Conservation (phyloP, 2,888 invertebrate species). For the Hyposoter dolosus region DNA sequence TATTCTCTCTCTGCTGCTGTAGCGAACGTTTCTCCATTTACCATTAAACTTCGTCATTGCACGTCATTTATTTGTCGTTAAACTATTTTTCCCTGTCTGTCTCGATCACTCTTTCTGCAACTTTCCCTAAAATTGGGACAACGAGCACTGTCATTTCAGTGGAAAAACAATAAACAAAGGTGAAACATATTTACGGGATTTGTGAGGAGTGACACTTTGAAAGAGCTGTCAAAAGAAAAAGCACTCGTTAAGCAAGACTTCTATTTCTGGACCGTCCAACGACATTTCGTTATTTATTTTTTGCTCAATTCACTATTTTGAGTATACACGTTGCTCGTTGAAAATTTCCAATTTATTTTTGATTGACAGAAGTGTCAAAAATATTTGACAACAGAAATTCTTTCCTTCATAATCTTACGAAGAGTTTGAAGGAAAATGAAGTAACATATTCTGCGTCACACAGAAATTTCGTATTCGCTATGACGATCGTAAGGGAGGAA, state of each 20-base stretch:
- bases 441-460: background rate
- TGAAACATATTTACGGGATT: background rate
- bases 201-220: conserved; percentile 19
- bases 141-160: background rate
- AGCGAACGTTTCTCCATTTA: conserved; percentile 51
- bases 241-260: background rate
- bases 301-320: background rate
- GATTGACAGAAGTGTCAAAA: background rate
- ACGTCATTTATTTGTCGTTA: conserved; percentile 68
- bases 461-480: conserved; percentile 50
- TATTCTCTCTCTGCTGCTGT: conserved; percentile 55
- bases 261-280: conserved; percentile 5
- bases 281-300: background rate
- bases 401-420: background rate
- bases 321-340: background rate
- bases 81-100: conserved; percentile 3
- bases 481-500: conserved; percentile 36
- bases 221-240: background rate
- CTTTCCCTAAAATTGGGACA: background rate
- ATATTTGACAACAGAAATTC: background rate
- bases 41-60: conserved; percentile 64
- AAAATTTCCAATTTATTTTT: background rate
- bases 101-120: conserved; percentile 6
- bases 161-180: conserved; percentile 15
- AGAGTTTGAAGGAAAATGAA: background rate